phyloP scores from a whole-genome alignment of 2,888 invertebrate genomes.

The Cheilosia urbana region DNA sequence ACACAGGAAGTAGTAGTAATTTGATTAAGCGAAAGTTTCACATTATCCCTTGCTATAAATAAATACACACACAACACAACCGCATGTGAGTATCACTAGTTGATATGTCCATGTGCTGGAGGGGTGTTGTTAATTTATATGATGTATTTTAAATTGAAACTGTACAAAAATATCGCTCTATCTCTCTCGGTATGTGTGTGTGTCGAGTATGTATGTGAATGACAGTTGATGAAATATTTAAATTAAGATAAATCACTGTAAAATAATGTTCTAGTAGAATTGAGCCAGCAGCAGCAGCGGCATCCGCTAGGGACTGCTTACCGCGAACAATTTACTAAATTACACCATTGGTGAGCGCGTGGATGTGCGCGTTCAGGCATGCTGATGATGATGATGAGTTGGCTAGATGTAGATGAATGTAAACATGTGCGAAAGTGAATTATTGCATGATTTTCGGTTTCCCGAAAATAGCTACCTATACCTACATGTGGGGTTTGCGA shows the following conservation, averaged over 20 bases:
- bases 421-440: slow-evolving; percentile 49
- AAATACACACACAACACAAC: not conserved
- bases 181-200: not conserved
- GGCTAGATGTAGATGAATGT: slow-evolving; percentile 32
- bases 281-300: slow-evolving; percentile 37
- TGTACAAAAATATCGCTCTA: slow-evolving; percentile 44
- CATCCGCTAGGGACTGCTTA: slow-evolving; percentile 66
- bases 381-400: slow-evolving; percentile 65
- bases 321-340: slow-evolving; percentile 74
- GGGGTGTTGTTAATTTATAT: slow-evolving; percentile 63
- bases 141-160: slow-evolving; percentile 71
- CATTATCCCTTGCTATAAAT: slow-evolving; percentile 48
- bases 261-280: slow-evolving; percentile 77
- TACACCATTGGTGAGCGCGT: slow-evolving; percentile 49
- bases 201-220: not conserved
- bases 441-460: slow-evolving; percentile 52
- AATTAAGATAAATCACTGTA: slow-evolving; percentile 84
- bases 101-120: slow-evolving; percentile 4
- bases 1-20: slow-evolving; percentile 55
- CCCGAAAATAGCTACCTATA: not conserved
- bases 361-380: slow-evolving; percentile 43
- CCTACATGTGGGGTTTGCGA: not conserved
- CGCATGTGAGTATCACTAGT: not conserved
- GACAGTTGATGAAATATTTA: slow-evolving; percentile 81
- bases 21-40: slow-evolving; percentile 68